Base-by-base conservation (phyloP, 2,888 invertebrate genomes). In the Leptura quadrifasciata region DNA sequence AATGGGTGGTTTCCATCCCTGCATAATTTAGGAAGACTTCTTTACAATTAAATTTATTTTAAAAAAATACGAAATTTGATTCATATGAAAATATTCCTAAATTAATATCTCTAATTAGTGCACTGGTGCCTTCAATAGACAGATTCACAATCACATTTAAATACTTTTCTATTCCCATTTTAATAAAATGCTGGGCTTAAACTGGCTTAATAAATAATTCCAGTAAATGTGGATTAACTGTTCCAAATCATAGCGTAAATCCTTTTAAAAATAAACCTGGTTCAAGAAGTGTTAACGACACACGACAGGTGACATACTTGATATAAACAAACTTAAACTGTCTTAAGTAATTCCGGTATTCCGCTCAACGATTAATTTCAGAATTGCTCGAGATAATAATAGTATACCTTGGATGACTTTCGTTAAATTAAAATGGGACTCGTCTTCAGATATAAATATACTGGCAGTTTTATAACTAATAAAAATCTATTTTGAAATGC, bases 241-340 rank as follows among this genome's bases (percentile, higher is more conserved):
- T 15, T 15, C 27, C 27, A 31, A 31, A 39, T 39, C 39, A n/a
- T 2, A n/a, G 47, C 47, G 12, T n/a, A 47, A 39, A n/a, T 47
- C 47, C n/a, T 4, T 39, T 47, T 47, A 47, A 47, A 47, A 47
- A 47, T 47, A 47, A 47, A 47, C 47, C n/a, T 12, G 2, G 12
- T 39, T 39, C 39, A 39, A 31, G 39, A 39, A 39, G 47, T 6
- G 47, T 47, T 47, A 47, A 47, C 5, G 47, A 47, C 47, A 47
- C 47, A 47, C 47, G 47, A 47, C 47, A 47, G 47, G 47, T 47
- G 47, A 47, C 47, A 47, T 47, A 47, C 47, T 5, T 47, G 47
- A 47, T 47, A 47, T 47, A 47, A 47, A 47, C 15, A 47, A 47
- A 47, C 47, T 47, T 47, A 47, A 47, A 47, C n/a, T 47, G n/a